Base-by-base conservation (phyloP, 2,888 invertebrate genomes). In the Drosophila mercatorum region DNA sequence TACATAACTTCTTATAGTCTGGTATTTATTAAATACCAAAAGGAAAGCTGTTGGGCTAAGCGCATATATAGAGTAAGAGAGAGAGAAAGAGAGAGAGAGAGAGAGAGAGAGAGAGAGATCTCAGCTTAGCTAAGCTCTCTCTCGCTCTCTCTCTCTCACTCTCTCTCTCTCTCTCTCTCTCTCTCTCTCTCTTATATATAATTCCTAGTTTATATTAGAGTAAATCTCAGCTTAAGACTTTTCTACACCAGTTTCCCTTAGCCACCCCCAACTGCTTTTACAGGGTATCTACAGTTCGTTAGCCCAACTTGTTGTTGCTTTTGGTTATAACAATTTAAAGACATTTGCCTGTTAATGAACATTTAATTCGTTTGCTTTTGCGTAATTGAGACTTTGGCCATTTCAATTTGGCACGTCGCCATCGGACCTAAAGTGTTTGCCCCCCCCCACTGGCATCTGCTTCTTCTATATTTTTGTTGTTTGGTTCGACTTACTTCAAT, bases 341-440 rank as follows among this genome's bases (percentile, higher is more conserved):
- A 55, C 47, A 65, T 62, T 47, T 58, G 38, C 51, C n/a, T 51
- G 56, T 58, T 61, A 72, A 17, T 58, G 26, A 53, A 66, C 36
- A 49, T 71, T 76, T 53, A 57, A 78, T 55, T 60, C 8, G 61
- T 44, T 78, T 64, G 58, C 28, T 60, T 58, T 78, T 77, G 68
- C 75, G 68, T 53, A 80, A 74, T 72, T 72, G 61, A 69, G 69
- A 63, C 72, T 69, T 68, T 82, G 66, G 64, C 51, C 63, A 71
- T 71, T 77, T 77, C 5, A 51, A 80, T 64, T 67, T 79, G 80
- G 81, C 80, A 34, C 56, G 64, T 69, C 68, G 78, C 80, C 80
- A 80, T 59, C 43, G 53, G 36, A 40, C 34, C 57, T 65, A 79
- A 77, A 60, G 51, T 44, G 77, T 60, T 44, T 65, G 34, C 22